Conservation (phyloP, 2,888 invertebrate species). For the Coelinius sp. region DNA sequence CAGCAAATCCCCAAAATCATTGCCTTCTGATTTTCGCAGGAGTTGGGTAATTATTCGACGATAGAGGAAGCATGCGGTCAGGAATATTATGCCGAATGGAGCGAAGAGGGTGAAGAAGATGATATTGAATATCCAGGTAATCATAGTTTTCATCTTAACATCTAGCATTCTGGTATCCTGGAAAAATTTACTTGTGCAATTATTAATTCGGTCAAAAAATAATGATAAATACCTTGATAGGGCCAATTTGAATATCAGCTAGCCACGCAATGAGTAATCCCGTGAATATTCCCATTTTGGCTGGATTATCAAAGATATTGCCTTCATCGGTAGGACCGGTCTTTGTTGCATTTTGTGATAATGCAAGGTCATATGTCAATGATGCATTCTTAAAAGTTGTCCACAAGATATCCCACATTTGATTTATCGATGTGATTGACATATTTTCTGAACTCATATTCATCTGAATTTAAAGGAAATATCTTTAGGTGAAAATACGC, state of each 20-base stretch:
- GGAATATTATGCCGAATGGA: constrained; percentile 43
- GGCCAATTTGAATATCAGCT: constrained; percentile 39
- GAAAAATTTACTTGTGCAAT: constrained; percentile 28
- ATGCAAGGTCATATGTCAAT: constrained; percentile 45
- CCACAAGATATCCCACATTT: constrained; percentile 46
- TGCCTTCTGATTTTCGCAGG: constrained; percentile 57
- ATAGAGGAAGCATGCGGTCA: constrained; percentile 49
- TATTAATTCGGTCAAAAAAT: no score
- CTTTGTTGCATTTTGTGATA: constrained; percentile 44
- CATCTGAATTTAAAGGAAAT: constrained; percentile 29
- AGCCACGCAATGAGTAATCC: constrained; percentile 56
- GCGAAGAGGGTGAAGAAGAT: constrained; percentile 45
- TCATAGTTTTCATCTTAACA: constrained; percentile 40
- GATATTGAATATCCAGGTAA: constrained; percentile 42
- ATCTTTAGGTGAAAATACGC: not conserved
- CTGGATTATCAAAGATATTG: constrained; percentile 44
- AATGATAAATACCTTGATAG: constrained; percentile 41
- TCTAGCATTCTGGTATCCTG: constrained; percentile 41
- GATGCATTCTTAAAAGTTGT: constrained; percentile 47
- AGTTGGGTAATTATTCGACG: constrained; percentile 47
- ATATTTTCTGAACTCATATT: not conserved
- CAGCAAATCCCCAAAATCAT: constrained; percentile 71
- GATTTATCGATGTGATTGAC: constrained; percentile 19
- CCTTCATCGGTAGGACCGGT: constrained; percentile 25
- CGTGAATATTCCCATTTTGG: constrained; percentile 55